Conservation (phyloP, 30 jellyfish, hydroid and myxozoan species). For the Cassiopea xamachana region DNA sequence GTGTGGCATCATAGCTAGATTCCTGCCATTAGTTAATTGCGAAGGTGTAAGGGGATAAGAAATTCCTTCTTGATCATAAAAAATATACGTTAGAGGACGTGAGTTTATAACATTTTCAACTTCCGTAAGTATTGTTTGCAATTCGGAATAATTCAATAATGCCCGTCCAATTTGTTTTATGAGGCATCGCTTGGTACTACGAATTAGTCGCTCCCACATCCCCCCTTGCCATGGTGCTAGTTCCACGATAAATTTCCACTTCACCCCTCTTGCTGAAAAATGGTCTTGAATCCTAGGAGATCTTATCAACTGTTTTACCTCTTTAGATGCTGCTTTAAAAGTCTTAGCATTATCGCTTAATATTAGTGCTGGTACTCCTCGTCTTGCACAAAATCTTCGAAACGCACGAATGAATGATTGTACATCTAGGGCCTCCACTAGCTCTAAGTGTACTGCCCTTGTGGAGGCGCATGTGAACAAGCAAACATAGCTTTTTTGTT, state of each 20-base stretch:
- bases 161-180: conserved; percentile 44
- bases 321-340: conserved; percentile 23
- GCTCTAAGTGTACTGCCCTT: conserved; percentile 57
- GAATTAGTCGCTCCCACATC: conserved; percentile 42
- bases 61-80: conserved; percentile 27
- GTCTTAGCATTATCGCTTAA: conserved; percentile 60
- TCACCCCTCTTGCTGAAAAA: conserved; percentile 17
- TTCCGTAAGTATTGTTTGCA: conserved; percentile 48
- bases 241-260: conserved; percentile 31
- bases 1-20: background rate
- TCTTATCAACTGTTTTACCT: conserved; percentile 7
- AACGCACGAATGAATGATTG: conserved; percentile 60
- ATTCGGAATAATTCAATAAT: conserved; percentile 12
- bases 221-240: conserved; percentile 52
- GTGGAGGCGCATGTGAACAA: conserved; percentile 57
- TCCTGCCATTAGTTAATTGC: conserved; percentile 36
- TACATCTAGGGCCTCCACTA: conserved; percentile 53
- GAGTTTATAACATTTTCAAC: conserved; percentile 31
- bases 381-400: conserved; percentile 57
- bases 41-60: conserved; percentile 46
- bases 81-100: conserved; percentile 38
- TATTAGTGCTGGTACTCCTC: conserved; percentile 61
- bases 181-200: conserved; percentile 47
- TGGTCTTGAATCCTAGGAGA: conserved; percentile 30
- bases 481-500: conserved; percentile 38